Base-by-base conservation (phyloP, 2,797 vertebrate species). In the Emys orbicularis region DNA sequence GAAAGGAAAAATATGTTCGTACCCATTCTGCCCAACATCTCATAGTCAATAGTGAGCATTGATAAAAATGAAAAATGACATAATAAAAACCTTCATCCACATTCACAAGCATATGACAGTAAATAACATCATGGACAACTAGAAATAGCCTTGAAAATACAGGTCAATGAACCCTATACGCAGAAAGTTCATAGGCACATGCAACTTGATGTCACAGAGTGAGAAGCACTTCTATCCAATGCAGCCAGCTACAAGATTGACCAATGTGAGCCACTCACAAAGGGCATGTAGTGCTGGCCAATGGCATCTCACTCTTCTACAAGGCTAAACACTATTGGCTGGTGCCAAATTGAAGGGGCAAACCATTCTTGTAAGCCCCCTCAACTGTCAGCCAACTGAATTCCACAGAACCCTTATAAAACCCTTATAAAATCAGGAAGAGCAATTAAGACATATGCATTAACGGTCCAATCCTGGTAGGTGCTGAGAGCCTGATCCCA, bases 81-180 rank as follows among this genome's bases (percentile, higher is more conserved):
- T 0, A 0, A 72, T 44, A 54, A 54, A 41, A 9, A 86, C 44
- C 29, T 68, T 49, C 34, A 57, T 5, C 3, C 15, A 2, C 31
- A 29, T 47, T 68, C 31, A 56, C n/a, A 13, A 80, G 54, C 19
- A 41, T 3, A 52, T 21, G 52, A 77, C n/a, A 37, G 12, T 8
- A 47, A 84, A 52, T 41, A 29, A 59, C 1, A 57, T 13, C 6
- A 56, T 4, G 8, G 49, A 29, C 31, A 77, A 56, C 29, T 15
- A 77, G 1, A 77, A 84, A 52, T 1, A 2, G 41, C 8, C 18
- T 16, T 92, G n/a, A 34, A 68, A 65, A n/a, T 34, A 65, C 34
- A 65, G 61, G 7, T n/a, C 61, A n/a, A 68, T 68, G 18, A 37
- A 68, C 34, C 16, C 16, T 68, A 34, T 0, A 56, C 9, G 16